A percentile compares a stretch with the other conserved stretches of the same genome.
Evolutionary conservation across 2,797 vertebrate species (phyloP).

Genomic region (Anguilla megastoma): DNA sequence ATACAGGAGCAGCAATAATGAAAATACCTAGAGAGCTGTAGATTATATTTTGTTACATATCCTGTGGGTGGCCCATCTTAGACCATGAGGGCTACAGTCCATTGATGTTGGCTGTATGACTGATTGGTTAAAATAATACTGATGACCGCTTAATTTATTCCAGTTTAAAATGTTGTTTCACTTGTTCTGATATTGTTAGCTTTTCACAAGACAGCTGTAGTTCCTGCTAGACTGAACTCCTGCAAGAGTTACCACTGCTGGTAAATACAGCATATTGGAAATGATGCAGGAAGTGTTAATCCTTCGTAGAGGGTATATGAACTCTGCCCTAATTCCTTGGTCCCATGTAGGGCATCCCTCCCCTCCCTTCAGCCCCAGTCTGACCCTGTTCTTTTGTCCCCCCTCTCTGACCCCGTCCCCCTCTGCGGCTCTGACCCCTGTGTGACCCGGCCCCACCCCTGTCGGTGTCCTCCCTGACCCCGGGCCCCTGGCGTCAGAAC

Average conservation of each 20-base stretch:
- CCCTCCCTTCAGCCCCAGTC: not conserved
- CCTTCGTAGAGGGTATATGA: not conserved
- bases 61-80: not conserved
- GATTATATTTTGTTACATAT: not conserved
- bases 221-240: slow-evolving; percentile 14
- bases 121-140: not conserved
- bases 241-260: not conserved
- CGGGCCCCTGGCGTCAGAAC: slow-evolving; percentile 66
- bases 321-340: not conserved
- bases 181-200: slow-evolving; percentile 43
- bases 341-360: not conserved
- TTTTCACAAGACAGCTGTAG: slow-evolving; percentile 24
- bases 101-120: not conserved
- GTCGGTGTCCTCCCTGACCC: not conserved
- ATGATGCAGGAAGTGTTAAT: not conserved
- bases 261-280: not conserved
- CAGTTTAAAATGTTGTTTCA: not conserved
- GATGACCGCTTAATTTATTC: not conserved
- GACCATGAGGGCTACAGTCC: not conserved
- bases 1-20: not conserved
- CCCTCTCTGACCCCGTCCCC: not conserved
- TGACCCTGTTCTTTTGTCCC: slow-evolving; percentile 4
- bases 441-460: not conserved
- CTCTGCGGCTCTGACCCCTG: not conserved
- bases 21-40: not conserved